Conservation (phyloP, 2,113 vertebrate genomes). For the Leptosomus discolor region DNA sequence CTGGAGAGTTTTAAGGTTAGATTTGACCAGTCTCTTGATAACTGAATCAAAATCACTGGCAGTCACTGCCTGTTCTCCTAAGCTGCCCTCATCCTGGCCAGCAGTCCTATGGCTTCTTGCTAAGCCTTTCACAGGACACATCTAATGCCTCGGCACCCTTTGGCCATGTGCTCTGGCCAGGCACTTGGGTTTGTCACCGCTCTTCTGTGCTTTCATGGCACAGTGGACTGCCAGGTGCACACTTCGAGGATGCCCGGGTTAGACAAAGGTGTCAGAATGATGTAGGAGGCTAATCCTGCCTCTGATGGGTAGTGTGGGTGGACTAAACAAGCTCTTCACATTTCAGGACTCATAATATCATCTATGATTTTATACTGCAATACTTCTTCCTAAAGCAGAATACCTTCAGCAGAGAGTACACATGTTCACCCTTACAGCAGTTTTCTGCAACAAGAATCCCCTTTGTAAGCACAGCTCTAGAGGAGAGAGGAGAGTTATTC, state of each 20-base stretch:
- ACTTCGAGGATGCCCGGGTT: fast-evolving
- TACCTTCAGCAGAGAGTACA: background rate
- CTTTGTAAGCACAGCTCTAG: background rate
- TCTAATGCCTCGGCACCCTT: fast-evolving
- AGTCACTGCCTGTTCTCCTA: background rate
- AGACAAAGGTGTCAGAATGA: background rate
- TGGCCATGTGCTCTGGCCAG: fast-evolving
- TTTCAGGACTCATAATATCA: background rate
- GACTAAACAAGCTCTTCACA: background rate
- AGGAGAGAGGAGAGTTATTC: background rate
- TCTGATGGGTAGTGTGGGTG: background rate
- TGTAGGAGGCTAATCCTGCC: background rate
- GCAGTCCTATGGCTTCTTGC: background rate
- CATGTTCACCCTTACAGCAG: background rate
- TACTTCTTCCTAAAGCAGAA: background rate
- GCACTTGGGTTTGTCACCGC: background rate
- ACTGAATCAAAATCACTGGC: background rate
- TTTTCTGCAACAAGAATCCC: background rate
- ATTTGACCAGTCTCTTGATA: background rate
- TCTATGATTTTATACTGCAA: background rate
- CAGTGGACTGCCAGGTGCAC: background rate
- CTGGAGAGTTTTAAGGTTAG: background rate
- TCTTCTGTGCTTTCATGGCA: background rate
- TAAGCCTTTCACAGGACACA: background rate
- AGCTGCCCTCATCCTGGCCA: background rate